Base-by-base conservation (phyloP, 2,113 vertebrate genomes). In the Corythoichthys intestinalis region DNA sequence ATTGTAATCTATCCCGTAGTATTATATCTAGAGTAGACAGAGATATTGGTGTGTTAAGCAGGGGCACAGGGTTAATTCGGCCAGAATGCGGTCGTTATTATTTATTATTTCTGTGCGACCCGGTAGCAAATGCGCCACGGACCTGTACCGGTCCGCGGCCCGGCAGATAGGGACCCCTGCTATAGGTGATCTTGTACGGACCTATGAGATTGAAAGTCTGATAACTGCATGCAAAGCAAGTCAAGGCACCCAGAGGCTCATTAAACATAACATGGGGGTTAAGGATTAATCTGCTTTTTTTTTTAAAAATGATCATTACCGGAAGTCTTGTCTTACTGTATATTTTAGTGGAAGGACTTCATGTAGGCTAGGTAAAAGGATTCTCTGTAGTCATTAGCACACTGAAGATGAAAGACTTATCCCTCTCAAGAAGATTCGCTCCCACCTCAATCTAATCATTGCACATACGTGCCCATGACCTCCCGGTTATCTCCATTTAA, bases 211-310 rank as follows among this genome's bases (percentile, higher is more conserved):
- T 44, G 69, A 65, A 71, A 56, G 69, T 46, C 34, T 77, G 82
- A 82, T 75, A 72, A 78, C 76, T 81, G 66, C 72, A 86, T 87
- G 82, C 72, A 83, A 84, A 88, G 85, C 39, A 50, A 77, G 76
- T 63, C 80, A 60, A 72, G 62, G 66, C 71, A 68, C 72, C 74
- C 65, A 63, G 46, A 50, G 82, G 76, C 83, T 86, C 81, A 77
- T 86, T 87, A 81, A 85, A 89, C 85, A 78, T 81, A 87, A 81
- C 69, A 79, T 72, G 37, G 66, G 44, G 66, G 71, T 63, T 58
- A 14, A 76, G 78, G 82, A 83, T 81, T 80, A 79, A 65, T 63
- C 66, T 66, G 63, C 71, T 72, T 59, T 78, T 73, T 81, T 83
- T 65, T 83, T 80, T 28, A 28, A 28, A 28, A 81, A 69, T 67